phyloP scores from a whole-genome alignment of 2,113 vertebrate genomes.

The Thalassarche chlororhynchos region DNA sequence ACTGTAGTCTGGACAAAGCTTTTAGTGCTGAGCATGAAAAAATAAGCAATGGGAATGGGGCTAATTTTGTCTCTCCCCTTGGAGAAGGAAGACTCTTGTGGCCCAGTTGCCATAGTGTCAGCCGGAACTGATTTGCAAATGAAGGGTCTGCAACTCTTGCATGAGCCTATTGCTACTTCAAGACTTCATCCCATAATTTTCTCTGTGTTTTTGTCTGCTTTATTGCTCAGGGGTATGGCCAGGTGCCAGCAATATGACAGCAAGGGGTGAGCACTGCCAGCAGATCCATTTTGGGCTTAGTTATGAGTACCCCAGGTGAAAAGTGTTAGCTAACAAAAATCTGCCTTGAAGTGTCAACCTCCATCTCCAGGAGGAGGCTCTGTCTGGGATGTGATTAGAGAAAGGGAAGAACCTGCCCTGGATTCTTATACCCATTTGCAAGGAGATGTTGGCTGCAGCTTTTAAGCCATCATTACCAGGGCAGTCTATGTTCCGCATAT shows the following conservation, averaged over 20 bases:
- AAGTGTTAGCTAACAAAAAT: neutral
- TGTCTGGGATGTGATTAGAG: neutral
- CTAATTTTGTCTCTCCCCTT: neutral
- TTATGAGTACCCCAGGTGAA: conserved; percentile 40
- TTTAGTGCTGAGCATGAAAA: neutral
- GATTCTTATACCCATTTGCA: neutral
- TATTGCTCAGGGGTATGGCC: conserved; percentile 14
- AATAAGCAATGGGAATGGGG: neutral
- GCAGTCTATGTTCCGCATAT: neutral
- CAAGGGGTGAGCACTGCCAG: neutral
- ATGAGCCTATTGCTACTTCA: neutral
- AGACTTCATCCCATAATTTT: conserved; percentile 15
- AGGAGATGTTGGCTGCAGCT: neutral
- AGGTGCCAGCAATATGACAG: conserved; percentile 47
- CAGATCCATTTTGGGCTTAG: conserved; percentile 59
- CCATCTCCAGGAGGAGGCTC: neutral
- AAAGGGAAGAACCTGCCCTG: neutral
- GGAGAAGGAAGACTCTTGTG: neutral
- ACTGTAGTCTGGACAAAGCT: neutral
- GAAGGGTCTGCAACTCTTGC: neutral
- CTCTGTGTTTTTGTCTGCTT: conserved; percentile 3
- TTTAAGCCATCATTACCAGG: neutral
- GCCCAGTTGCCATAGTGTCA: conserved; percentile 4
- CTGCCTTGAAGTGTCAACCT: neutral
- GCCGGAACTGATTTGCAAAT: conserved; percentile 23